Conservation (phyloP, 2,888 invertebrate species). For the Campoplex capitator region DNA sequence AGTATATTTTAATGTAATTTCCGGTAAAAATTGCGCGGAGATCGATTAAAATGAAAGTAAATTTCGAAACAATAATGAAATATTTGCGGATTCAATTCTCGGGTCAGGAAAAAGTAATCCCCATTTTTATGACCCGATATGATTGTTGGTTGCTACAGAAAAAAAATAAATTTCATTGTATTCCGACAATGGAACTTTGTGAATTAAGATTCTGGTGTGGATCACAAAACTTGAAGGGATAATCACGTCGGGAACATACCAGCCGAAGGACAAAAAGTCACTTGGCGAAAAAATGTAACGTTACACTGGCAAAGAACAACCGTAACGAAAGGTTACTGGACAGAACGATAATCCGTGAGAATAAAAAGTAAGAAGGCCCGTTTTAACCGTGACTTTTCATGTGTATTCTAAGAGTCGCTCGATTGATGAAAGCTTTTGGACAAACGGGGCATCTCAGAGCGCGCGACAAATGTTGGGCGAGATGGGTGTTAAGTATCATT, state of each 20-base stretch:
- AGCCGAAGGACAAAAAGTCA: neutral
- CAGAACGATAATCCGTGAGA: neutral
- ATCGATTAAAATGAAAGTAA: neutral
- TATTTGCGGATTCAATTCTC: neutral
- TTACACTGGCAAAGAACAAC: neutral
- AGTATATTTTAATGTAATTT: neutral
- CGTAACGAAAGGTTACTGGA: neutral
- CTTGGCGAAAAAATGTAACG: neutral
- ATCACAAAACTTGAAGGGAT: too few relatives aligned
- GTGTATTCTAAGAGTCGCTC: slow-evolving; percentile 76
- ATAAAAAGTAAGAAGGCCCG: slow-evolving; percentile 12
- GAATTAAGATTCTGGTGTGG: too few relatives aligned
- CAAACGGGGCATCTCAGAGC: slow-evolving; percentile 77
- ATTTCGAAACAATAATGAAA: neutral
- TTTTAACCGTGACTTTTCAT: slow-evolving; percentile 74
- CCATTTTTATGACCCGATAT: neutral
- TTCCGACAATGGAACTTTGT: neutral
- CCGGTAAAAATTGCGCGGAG: neutral
- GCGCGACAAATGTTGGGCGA: slow-evolving; percentile 75
- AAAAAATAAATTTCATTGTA: neutral
- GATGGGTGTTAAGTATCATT: slow-evolving; percentile 73
- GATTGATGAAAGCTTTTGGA: slow-evolving; percentile 78
- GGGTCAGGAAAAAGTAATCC: neutral
- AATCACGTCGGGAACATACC: too few relatives aligned
- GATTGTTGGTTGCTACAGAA: neutral